These are phyloP conservation scores for Falco berigora DNA, from an alignment of 2,797 vertebrate species.

Conservation along the genomic window DNA sequence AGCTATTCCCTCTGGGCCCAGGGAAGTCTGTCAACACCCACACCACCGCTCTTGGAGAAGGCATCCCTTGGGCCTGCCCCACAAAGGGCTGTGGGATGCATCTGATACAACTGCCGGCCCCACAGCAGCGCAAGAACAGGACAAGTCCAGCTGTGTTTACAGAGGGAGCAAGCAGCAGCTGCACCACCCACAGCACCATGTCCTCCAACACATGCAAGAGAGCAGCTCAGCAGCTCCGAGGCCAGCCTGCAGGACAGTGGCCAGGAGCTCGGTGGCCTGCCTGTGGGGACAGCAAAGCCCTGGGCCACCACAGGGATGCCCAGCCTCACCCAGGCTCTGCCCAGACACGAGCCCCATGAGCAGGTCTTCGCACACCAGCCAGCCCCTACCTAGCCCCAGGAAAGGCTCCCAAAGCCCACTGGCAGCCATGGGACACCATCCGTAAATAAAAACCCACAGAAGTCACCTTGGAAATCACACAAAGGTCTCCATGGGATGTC, in stretches of 20 bases:
- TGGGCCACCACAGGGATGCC: not conserved
- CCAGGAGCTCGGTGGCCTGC: not conserved
- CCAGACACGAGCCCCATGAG: accelerated
- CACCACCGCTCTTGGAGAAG: accelerated
- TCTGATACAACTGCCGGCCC: not conserved
- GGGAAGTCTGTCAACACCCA: not conserved
- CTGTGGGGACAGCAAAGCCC: not conserved
- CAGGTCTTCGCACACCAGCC: not conserved
- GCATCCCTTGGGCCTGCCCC: not conserved
- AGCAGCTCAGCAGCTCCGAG: accelerated
- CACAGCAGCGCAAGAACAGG: accelerated
- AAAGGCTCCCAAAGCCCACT: not conserved
- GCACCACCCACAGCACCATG: accelerated
- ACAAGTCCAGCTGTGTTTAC: not conserved
- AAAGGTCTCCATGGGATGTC: not conserved
- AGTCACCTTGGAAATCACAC: not conserved
- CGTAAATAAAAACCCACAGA: not conserved
- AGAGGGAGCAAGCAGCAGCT: not conserved
- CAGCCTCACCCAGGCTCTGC: not conserved
- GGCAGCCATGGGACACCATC: not conserved
- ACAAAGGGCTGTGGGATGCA: not conserved
- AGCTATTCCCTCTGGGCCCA: not conserved
- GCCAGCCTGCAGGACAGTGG: not conserved
- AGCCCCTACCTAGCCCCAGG: not conserved
- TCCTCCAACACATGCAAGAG: not conserved